phyloP scores from a whole-genome alignment of 2,113 vertebrate species.

The Girardinichthys multiradiatus region DNA sequence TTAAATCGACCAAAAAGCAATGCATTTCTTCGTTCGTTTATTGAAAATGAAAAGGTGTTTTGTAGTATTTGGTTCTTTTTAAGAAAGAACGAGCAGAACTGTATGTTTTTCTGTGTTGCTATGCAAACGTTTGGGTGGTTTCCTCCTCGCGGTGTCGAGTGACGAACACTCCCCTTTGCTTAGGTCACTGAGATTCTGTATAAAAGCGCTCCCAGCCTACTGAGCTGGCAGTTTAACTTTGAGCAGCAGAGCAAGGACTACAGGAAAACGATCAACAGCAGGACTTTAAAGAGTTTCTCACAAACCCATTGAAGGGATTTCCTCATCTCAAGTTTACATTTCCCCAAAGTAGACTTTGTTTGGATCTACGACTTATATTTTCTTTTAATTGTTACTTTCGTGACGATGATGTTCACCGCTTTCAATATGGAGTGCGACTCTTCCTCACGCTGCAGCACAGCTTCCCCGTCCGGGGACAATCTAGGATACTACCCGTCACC shows the following conservation, averaged over 20 bases:
- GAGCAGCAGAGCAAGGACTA: not conserved
- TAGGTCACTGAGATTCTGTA: constrained; percentile 57
- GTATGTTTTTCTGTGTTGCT: not conserved
- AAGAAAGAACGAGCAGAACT: rapidly evolving
- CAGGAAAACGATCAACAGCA: not conserved
- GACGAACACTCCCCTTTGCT: not conserved
- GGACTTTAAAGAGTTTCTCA: constrained; percentile 6
- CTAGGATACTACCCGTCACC: constrained; percentile 87
- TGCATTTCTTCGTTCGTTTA: not conserved
- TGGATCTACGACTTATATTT: constrained; percentile 22
- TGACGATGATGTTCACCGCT: constrained; percentile 87
- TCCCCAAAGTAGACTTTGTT: constrained; percentile 13
- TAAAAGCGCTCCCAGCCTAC: constrained; percentile 39
- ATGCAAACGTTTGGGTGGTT: constrained; percentile 36
- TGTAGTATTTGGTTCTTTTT: rapidly evolving
- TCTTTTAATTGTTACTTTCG: not conserved
- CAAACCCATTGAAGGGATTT: constrained; percentile 43
- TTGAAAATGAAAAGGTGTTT: rapidly evolving
- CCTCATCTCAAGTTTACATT: constrained; percentile 21
- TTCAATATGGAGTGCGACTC: constrained; percentile 90
- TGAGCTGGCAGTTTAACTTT: constrained; percentile 65
- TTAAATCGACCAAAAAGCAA: not conserved
- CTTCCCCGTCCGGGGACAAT: constrained; percentile 89
- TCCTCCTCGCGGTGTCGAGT: not conserved
- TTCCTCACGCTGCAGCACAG: constrained; percentile 95